These are phyloP conservation scores for Cylas formicarius DNA, from an alignment of 1,140 invertebrate species.

Conservation along the genomic window DNA sequence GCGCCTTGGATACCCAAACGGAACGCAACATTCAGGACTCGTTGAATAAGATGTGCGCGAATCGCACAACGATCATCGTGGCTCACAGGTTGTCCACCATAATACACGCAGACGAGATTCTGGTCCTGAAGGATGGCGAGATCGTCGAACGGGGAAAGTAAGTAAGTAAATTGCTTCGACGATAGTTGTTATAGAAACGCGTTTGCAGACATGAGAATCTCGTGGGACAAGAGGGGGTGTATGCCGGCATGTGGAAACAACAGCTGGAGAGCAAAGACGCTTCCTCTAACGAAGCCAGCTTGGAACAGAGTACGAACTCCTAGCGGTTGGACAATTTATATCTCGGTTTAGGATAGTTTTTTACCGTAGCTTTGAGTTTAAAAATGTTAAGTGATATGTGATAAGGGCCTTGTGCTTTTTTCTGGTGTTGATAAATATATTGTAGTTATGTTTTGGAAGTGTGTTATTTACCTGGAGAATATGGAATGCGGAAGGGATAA, in stretches of 20 bases:
- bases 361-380: no score
- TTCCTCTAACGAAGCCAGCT: slow-evolving; percentile 17
- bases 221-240: slow-evolving; percentile 58
- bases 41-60: slow-evolving; percentile 62
- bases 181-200: not conserved
- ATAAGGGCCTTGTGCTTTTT: no score
- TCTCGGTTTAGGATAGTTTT: no score
- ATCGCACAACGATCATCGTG: slow-evolving; percentile 86
- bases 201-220: slow-evolving; percentile 71
- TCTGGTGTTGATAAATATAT: no score
- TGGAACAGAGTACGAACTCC: slow-evolving; percentile 15
- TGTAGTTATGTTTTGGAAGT: no score
- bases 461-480: no score
- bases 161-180: not conserved
- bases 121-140: slow-evolving; percentile 82
- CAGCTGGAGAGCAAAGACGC: slow-evolving; percentile 54
- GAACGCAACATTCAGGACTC: slow-evolving; percentile 76
- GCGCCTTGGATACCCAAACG: slow-evolving; percentile 75
- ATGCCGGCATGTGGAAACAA: slow-evolving; percentile 84
- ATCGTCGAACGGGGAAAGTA: slow-evolving; percentile 86
- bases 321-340: no score
- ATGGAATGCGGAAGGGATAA: no score
- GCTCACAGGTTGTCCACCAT: slow-evolving; percentile 90
- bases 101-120: slow-evolving; percentile 87
- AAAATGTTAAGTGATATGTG: no score